Base-by-base conservation (phyloP, 2,113 vertebrate species). In the Tapirus terrestris region DNA sequence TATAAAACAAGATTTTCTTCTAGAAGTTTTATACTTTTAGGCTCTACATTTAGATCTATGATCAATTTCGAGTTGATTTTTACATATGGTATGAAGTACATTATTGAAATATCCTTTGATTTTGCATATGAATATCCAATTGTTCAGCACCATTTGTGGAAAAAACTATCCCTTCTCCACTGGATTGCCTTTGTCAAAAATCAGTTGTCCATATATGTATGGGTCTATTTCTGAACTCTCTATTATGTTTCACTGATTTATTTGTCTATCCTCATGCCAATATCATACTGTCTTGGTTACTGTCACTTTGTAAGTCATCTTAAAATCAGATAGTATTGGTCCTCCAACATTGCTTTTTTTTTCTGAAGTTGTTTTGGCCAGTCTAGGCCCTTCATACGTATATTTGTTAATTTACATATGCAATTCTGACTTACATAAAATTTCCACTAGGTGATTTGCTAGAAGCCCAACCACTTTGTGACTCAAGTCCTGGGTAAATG, bases 391-490 rank as follows among this genome's bases (percentile, higher is more conserved):
- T 94, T 81, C 36, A 3, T 51, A 5, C 65, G 61, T 14, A 61
- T 10, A n/a, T 56, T 67, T 92, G 17, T 65, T 61, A 76, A 86
- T 93, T 75, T 86, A 93, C 43, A 91, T 12, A 33, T 61, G 13
- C 13, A 70, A 56, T 91, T 95, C 29, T 75, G 80, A 80, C 85
- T 82, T 85, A 45, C n/a, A 67, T 65, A 77, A 83, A 94, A 79
- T 60, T 73, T 83, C 83, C n/a, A 45, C 13, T 43, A 51, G 61
- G 21, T 79, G 45, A 58, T 91, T 84, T 79, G 45, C 80, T 84
- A 84, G 63, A 89, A 77, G 36, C 16, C 43, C 68, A 39, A 39
- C 3, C 12, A 13, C 36, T 77, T 63, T 56, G n/a, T 63, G 70
- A 91, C 31, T 39, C 29, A 13, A 39, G 13, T 8, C 27, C 39